Percentiles rank a stretch among this genome's conserved stretches.
phyloP scores from a whole-genome alignment of 2,113 vertebrate species.

The Perca schrenkii region DNA sequence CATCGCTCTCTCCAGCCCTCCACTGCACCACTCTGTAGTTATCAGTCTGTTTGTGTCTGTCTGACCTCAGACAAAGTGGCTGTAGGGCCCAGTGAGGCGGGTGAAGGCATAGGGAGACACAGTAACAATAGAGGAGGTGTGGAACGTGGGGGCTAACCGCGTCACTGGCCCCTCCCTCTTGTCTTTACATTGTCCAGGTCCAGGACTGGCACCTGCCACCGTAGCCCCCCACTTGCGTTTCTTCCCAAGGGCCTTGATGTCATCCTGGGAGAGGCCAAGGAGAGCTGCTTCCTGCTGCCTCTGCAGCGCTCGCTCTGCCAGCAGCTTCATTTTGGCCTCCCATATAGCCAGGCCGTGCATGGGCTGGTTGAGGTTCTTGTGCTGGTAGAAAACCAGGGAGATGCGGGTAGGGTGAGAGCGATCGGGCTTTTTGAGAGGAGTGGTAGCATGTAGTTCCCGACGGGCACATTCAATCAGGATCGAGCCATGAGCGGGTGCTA shows the following conservation, averaged over 20 bases:
- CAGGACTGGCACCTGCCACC: slow-evolving; percentile 80
- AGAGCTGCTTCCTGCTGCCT: slow-evolving; percentile 94
- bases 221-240: slow-evolving; percentile 94
- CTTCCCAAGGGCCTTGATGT: slow-evolving; percentile 93
- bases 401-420: slow-evolving; percentile 96
- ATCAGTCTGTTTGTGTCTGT: slow-evolving; percentile 51
- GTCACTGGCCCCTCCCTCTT: slow-evolving; percentile 87
- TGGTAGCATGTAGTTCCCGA: slow-evolving; percentile 96
- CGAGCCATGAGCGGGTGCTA: slow-evolving; percentile 94
- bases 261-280: slow-evolving; percentile 91
- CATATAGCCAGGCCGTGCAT: slow-evolving; percentile 95
- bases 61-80: slow-evolving; percentile 91
- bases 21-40: slow-evolving; percentile 68
- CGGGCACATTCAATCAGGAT: slow-evolving; percentile 97
- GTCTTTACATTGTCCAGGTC: slow-evolving; percentile 85
- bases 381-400: slow-evolving; percentile 99
- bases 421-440: slow-evolving; percentile 95
- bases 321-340: slow-evolving; percentile 98
- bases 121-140: slow-evolving; percentile 94
- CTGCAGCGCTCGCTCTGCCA: slow-evolving; percentile 91
- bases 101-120: slow-evolving; percentile 97
- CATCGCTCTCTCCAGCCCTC: slow-evolving; percentile 60
- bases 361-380: slow-evolving; percentile 99
- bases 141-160: slow-evolving; percentile 89
- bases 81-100: slow-evolving; percentile 97